Percentiles rank a stretch among this genome's conserved stretches.
Conservation (phyloP, 2,113 vertebrate species). For the Entomyzon cyanotis region DNA sequence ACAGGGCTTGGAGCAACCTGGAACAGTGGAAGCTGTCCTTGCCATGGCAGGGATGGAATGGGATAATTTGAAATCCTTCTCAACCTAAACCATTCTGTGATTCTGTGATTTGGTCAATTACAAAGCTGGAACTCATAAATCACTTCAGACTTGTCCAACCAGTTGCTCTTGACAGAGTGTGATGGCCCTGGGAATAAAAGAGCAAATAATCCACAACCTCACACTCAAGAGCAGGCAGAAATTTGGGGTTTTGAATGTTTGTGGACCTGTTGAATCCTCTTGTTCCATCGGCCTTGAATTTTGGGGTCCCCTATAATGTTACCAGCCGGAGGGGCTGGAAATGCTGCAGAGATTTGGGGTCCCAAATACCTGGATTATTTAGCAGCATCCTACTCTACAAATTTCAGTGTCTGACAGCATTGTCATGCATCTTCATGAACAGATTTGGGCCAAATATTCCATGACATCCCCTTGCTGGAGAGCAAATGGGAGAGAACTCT, state of each 20-base stretch:
- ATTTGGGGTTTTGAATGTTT: neutral
- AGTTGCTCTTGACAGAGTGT: neutral
- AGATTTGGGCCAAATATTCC: neutral
- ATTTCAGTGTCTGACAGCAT: neutral
- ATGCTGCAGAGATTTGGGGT: neutral
- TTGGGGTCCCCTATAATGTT: rapidly evolving
- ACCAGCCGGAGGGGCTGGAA: neutral
- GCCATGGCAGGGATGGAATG: no score
- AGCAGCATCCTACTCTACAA: neutral
- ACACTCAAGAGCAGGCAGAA: neutral
- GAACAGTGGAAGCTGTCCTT: rapidly evolving
- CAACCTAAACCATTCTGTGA: neutral
- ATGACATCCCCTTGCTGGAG: neutral
- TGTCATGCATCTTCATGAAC: neutral
- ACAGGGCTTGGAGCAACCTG: neutral
- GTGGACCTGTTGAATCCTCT: neutral
- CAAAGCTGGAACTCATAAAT: neutral
- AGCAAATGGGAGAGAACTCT: neutral
- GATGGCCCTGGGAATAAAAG: neutral
- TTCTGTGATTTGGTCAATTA: neutral
- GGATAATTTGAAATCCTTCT: neutral
- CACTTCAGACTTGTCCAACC: neutral
- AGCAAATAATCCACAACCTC: neutral
- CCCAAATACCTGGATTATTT: neutral
- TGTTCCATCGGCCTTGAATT: neutral